Conservation (phyloP, 2,113 vertebrate species). For the Eclectus roratus region DNA sequence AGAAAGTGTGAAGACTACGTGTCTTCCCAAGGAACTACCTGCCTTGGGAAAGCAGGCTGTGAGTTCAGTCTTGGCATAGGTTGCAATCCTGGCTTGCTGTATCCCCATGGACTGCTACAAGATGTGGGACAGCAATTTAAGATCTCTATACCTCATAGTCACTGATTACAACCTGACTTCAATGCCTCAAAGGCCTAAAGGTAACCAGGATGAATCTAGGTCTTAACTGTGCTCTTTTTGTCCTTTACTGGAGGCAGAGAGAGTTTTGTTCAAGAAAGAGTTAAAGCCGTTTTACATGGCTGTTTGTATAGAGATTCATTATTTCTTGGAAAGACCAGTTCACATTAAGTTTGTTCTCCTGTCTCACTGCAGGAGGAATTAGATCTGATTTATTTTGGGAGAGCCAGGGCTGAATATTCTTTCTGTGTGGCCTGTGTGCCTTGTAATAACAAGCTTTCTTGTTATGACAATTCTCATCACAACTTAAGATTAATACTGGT, state of each 20-base stretch:
- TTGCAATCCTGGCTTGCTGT: neutral
- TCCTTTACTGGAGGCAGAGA: neutral
- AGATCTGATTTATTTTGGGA: conserved; percentile 34
- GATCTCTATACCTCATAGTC: neutral
- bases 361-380: neutral
- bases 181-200: neutral
- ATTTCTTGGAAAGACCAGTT: neutral
- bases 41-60: neutral
- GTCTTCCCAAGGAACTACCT: neutral
- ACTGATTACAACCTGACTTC: neutral
- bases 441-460: conserved; percentile 38
- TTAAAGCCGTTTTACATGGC: neutral
- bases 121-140: neutral
- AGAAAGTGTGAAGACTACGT: neutral
- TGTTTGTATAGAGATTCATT: conserved; percentile 2
- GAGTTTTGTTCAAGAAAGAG: neutral
- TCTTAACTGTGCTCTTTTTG: neutral
- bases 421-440: conserved; percentile 43
- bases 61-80: neutral
- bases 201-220: neutral
- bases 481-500: conserved; percentile 2
- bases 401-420: neutral
- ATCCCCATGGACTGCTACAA: neutral
- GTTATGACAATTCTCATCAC: conserved; percentile 19
- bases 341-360: neutral